These are phyloP conservation scores for Rhopilema esculentum DNA, from an alignment of 30 jellyfish, hydroid and myxozoan genomes.

Conservation along the genomic window DNA sequence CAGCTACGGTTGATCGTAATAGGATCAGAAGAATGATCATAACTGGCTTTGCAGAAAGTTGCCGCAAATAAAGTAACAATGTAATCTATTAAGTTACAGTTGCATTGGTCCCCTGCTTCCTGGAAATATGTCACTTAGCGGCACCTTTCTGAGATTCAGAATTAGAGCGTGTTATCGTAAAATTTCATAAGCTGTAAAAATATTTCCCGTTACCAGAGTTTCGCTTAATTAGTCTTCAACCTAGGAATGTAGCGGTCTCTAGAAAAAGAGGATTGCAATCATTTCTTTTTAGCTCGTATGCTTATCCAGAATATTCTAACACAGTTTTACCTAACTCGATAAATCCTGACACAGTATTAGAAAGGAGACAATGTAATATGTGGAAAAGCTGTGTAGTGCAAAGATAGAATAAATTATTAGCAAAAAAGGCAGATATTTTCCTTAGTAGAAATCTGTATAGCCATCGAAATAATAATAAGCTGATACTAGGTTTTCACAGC, in stretches of 20 bases:
- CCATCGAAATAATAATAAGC: too few relatives aligned
- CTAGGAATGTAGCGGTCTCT: not conserved
- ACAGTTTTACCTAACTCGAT: not conserved
- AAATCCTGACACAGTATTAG: not conserved
- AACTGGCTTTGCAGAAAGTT: not conserved
- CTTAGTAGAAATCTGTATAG: too few relatives aligned
- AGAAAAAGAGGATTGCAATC: not conserved
- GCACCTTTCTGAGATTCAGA: not conserved
- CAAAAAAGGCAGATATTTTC: too few relatives aligned
- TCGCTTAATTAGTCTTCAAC: not conserved
- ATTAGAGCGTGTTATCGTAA: not conserved
- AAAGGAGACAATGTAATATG: too few relatives aligned
- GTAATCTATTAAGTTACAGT: not conserved
- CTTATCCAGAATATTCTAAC: not conserved
- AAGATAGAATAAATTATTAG: too few relatives aligned
- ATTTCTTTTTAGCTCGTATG: not conserved
- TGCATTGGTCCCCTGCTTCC: not conserved
- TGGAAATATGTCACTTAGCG: not conserved
- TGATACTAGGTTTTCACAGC: too few relatives aligned
- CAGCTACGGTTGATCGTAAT: not conserved
- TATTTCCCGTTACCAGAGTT: not conserved
- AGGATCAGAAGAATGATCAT: not conserved
- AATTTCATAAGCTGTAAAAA: not conserved
- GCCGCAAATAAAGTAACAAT: not conserved
- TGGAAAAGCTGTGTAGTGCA: too few relatives aligned